Evolutionary conservation across 1,140 invertebrate genomes (phyloP).

Genomic region (Lanistes nyassanus): DNA sequence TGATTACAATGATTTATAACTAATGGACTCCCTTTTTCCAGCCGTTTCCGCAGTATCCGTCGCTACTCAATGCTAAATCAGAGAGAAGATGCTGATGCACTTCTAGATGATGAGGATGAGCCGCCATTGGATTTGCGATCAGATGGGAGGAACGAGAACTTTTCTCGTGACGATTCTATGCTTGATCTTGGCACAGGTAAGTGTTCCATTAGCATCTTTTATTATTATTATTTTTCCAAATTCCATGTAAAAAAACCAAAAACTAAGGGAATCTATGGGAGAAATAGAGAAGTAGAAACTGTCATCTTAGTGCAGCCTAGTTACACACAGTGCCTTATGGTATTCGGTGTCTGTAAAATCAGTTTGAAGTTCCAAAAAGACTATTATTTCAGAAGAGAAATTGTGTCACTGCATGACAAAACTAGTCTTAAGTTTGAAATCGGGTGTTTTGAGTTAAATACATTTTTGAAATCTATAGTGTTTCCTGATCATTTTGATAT

Average conservation of each 20-base stretch:
- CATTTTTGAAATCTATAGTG: too few relatives aligned
- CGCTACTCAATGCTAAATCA: constrained; percentile 31
- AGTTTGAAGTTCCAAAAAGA: too few relatives aligned
- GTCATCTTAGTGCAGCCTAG: background rate
- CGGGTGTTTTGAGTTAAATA: too few relatives aligned
- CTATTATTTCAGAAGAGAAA: too few relatives aligned
- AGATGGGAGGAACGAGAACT: constrained; percentile 22
- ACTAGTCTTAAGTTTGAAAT: too few relatives aligned
- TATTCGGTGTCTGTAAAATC: too few relatives aligned
- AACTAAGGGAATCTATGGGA: background rate
- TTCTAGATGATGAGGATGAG: constrained; percentile 45
- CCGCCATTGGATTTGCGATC: constrained; percentile 42
- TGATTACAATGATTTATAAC: too few relatives aligned
- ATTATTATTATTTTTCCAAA: background rate
- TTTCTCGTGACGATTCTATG: constrained; percentile 25
- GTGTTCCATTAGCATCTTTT: background rate
- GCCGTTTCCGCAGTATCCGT: constrained; percentile 27
- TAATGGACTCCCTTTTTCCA: background rate
- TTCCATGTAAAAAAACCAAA: background rate
- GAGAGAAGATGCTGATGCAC: constrained; percentile 33
- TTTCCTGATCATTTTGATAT: too few relatives aligned
- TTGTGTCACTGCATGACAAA: too few relatives aligned
- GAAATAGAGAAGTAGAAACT: background rate
- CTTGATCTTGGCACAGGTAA: constrained; percentile 28
- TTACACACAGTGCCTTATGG: too few relatives aligned